Base-by-base conservation (phyloP, 2,113 vertebrate species). In the Oryzias curvinotus region DNA sequence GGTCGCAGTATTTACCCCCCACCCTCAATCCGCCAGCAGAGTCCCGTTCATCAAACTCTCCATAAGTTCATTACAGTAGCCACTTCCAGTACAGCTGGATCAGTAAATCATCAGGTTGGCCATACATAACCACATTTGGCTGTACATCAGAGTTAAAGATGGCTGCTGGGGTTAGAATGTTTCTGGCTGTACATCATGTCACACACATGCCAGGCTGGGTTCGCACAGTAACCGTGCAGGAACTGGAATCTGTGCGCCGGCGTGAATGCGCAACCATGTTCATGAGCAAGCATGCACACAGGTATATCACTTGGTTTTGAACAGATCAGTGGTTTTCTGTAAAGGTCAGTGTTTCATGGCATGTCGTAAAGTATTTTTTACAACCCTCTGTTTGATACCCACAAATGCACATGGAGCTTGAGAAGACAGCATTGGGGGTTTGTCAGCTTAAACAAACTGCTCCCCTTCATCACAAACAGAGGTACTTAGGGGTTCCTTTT, bases 121-220 rank as follows among this genome's bases (percentile, higher is more conserved):
- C 78, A 54, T 80, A 76, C 73, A 77, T 79, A 76, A 82, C 28
- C 54, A 83, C 74, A 62, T 82, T 82, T 72, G 82, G 82, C 80
- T 82, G 78, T 75, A 57, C 75, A 80, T 86, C 84, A 83, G 44
- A 75, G 62, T 87, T 88, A 89, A 88, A 80, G 82, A 84, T 73
- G 68, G 79, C 75, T 78, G 73, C 57, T 82, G 71, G 80, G 74
- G 36, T 42, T 66, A 54, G 65, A 80, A 80, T 70, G 81, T 64
- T 63, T 51, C 75, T 73, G 70, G 63, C 78, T 49, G 55, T 78
- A 62, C 52, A 53, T 83, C 82, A 77, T 63, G 65, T 75, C 78
- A 62, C 65, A 45, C 23, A 19, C 57, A 51, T 50, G 47, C n/a
- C 18, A 16, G 7, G 16, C 7, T 7, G 18, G 17, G 53, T 30